These are phyloP conservation scores for Hedya salicella DNA, from an alignment of 2,888 invertebrate species.

Conservation along the genomic window DNA sequence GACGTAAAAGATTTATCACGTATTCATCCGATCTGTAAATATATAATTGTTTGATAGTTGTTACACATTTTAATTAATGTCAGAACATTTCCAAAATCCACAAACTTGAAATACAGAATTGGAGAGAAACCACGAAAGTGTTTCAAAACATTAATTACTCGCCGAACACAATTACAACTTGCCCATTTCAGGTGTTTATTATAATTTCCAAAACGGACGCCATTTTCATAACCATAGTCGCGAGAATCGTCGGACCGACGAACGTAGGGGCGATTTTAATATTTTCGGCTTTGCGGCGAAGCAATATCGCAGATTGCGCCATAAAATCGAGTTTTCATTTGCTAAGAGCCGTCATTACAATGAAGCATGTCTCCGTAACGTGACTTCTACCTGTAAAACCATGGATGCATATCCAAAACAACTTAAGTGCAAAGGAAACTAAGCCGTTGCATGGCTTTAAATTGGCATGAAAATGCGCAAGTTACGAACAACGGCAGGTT, in stretches of 20 bases:
- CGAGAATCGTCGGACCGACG: conserved; percentile 3
- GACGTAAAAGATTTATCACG: not conserved
- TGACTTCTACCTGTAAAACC: conserved; percentile 59
- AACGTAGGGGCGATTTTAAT: conserved; percentile 39
- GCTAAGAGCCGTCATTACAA: conserved; percentile 71
- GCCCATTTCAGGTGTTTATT: conserved; percentile 12
- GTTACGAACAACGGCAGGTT: conserved; percentile 27
- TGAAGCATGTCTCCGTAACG: conserved; percentile 62
- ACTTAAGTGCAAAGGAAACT: conserved; percentile 34
- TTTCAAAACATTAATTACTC: conserved; percentile 14
- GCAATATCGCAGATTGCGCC: conserved; percentile 72
- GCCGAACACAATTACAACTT: conserved; percentile 6
- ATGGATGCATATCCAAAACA: conserved; percentile 43
- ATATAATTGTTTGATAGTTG: too few species aligned
- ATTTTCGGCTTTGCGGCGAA: conserved; percentile 53
- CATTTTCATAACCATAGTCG: conserved; percentile 14
- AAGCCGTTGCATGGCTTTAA: conserved; percentile 5
- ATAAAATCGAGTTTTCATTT: conserved; percentile 78
- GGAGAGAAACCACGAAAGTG: not conserved
- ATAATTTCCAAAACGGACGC: conserved; percentile 14
- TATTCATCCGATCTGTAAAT: not conserved
- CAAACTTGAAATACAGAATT: not conserved
- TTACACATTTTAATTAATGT: not conserved
- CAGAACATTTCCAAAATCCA: not conserved
- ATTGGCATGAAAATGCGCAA: conserved; percentile 5